Evolutionary conservation across 2,113 vertebrate genomes (phyloP).

Genomic region (Centropus bengalensis): DNA sequence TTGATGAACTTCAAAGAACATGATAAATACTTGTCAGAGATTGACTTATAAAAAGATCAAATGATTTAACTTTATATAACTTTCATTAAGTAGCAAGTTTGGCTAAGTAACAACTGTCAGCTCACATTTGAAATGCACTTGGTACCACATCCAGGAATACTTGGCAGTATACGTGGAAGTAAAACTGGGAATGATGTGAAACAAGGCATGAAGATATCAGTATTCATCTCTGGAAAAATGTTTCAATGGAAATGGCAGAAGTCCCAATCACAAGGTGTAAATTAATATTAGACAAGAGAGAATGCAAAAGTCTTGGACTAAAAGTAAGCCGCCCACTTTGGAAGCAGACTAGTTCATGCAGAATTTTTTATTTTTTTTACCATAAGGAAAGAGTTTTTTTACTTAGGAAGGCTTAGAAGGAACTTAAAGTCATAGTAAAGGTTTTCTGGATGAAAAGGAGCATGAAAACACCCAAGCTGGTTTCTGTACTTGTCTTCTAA

Average conservation of each 20-base stretch:
- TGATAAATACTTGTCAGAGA: neutral
- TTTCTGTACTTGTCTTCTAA: neutral
- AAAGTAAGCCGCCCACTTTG: neutral
- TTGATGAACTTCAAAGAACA: neutral
- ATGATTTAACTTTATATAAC: neutral
- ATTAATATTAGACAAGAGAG: neutral
- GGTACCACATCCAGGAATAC: neutral
- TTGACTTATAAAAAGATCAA: neutral
- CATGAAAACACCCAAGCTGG: neutral
- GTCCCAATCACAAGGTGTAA: neutral
- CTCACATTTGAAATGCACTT: neutral
- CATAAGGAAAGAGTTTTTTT: neutral
- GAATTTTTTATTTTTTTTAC: too few relatives aligned
- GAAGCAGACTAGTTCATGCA: neutral
- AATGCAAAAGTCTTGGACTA: neutral
- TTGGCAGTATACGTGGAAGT: neutral
- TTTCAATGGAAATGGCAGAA: neutral
- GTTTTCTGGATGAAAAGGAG: neutral
- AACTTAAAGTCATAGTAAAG: neutral
- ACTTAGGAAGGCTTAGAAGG: neutral
- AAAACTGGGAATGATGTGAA: neutral
- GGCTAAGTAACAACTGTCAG: neutral
- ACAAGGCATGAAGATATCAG: neutral
- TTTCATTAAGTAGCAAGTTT: neutral
- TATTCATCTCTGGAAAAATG: neutral